Evolutionary conservation across 1,140 invertebrate genomes (phyloP), one percentile per base, ranked within the genome.

Genomic region (Brachionus rotundiformis): DNA sequence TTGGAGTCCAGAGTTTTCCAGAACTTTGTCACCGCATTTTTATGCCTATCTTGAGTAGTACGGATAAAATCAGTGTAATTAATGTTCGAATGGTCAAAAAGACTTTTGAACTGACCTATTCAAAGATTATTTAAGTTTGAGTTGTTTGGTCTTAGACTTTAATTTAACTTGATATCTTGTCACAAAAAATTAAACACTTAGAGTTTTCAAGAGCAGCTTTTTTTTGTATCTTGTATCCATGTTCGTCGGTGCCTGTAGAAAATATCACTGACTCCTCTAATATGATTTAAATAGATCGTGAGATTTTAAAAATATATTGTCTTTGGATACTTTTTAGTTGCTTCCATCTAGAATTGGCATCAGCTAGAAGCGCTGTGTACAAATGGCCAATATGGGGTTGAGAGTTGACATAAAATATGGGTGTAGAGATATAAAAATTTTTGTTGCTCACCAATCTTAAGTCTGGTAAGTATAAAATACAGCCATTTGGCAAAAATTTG

Each of bases 181-280:
- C 29, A 77, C 81, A 82, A 76, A 61, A 76, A 11, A 47, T 29
- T 5, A 75, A 41, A 16, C 31, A 54, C 39, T 39, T 41, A 4
- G 27, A 23, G 2, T 75, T 75, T 41, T 49, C 36, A 10, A 13
- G 13, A 41, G n/a, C 44, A 44, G 44, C 44, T 33, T 75, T 75
- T 47, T 44, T 47, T 31, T 83, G 61, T 11, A 90, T 88, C 90
- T 99, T 99, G 0, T 93, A 92, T 2, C 97, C 97, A 91, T 99
- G 97, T 88, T 99, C 97, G 89, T 99, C 97, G 10, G 95, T 98
- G 11, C 96, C 96, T 47, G 94, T 96, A 47, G 91, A 91, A 84
- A 98, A 93, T 7, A 81, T 10, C 0, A 79, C 59, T 2, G 19
- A 16, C n/a, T 65, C 61, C 77, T 92, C 47, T 54, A 89, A 23